These are phyloP conservation scores for Aphaenogaster rudis DNA, from an alignment of 1,140 invertebrate species.

Conservation along the genomic window DNA sequence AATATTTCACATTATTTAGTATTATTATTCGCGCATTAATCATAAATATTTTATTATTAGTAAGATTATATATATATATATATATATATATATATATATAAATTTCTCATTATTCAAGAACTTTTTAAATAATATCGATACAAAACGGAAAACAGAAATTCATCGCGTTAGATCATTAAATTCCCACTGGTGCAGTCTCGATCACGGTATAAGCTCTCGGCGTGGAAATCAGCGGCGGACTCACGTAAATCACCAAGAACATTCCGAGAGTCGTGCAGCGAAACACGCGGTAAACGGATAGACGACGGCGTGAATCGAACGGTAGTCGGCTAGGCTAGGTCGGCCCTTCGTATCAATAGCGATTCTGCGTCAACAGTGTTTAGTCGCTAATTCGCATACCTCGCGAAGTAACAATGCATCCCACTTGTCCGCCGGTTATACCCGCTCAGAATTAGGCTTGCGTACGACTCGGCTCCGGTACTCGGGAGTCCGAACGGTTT, in stretches of 20 bases:
- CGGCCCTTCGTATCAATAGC: constrained; percentile 68
- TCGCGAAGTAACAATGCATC: constrained; percentile 66
- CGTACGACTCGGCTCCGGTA: neutral
- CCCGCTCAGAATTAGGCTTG: constrained; percentile 56
- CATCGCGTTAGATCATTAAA: neutral
- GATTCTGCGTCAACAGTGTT: constrained; percentile 69
- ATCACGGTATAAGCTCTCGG: constrained; percentile 32
- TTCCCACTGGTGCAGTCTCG: neutral
- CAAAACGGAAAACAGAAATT: neutral
- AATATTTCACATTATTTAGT: too few species aligned
- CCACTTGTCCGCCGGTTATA: constrained; percentile 58
- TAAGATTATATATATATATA: too few species aligned
- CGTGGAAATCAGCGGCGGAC: constrained; percentile 27
- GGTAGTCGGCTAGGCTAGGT: constrained; percentile 41
- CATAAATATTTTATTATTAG: too few species aligned
- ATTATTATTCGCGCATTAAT: too few species aligned
- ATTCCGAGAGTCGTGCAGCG: constrained; percentile 11
- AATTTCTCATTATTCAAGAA: neutral
- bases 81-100: too few species aligned
- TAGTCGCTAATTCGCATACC: constrained; percentile 76
- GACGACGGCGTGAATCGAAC: constrained; percentile 49
- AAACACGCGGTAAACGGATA: constrained; percentile 42
- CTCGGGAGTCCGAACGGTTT: neutral
- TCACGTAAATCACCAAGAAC: constrained; percentile 61
- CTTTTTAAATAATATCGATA: neutral